Base-by-base conservation (phyloP, 2,888 invertebrate species). In the Xanthostigma xanthostigma region DNA sequence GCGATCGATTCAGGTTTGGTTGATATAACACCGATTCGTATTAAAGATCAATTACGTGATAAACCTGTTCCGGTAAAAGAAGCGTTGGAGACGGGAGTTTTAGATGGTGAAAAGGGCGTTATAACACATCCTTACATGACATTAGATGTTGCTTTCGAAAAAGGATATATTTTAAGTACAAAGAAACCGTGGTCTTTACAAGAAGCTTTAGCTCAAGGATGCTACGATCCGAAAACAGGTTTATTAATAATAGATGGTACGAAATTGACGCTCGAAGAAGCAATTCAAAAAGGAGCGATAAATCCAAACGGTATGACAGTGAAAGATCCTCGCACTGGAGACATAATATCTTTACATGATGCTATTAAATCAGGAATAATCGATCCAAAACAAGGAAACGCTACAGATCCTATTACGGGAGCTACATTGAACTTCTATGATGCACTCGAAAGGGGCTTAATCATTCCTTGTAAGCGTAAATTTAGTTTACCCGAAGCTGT, bases 401-500 rank as follows among this genome's bases (percentile, higher is more conserved):
- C 84, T 27, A 72, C 78, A 43, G 88, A 91, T 69, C 87, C 85
- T 0, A 67, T 76, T 41, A 79, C 78, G 39, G 84, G 84, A 36
- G 76, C 79, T 37, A 79, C 83, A 63, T 74, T 92, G 51, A 81
- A 84, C 35, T 71, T 94, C 8, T 80, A 79, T 38, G 90, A 92
- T 61, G 93, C 94, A 3, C 76, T 88, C 35, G 86, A 88, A 57
- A 78, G 84, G 47, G 89, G 90, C 33, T 69, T 90, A 35, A 78
- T 91, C 45, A 75, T 90, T 8, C 85, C 88, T 9, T 82, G 87
- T 39, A 86, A 88, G 62, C 79, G 83, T 46, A 86, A 84, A 64
- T 79, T 89, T 53, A 87, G 87, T 51, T 71, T 92, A 34, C 86
- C 88, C 1, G 90, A 91, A 68, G 92, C 92, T 2, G 83, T 93